Evolutionary conservation across 2,113 vertebrate species (phyloP).

Genomic region (Calidris pygmaea): DNA sequence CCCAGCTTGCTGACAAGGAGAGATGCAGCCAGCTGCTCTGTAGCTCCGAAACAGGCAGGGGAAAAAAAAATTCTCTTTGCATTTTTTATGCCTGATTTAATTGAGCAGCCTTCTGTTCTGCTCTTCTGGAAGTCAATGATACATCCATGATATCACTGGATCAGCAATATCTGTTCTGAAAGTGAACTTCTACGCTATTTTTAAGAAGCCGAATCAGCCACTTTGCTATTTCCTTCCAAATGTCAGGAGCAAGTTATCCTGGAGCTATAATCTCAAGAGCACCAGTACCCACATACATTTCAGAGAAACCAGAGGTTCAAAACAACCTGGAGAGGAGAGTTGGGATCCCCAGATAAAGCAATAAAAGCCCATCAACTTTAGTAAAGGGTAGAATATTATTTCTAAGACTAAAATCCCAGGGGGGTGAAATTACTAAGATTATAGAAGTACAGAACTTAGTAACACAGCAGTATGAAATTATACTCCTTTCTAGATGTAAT

Average conservation of each 20-base stretch:
- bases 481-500: background rate
- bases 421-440: background rate
- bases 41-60: background rate
- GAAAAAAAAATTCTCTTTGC: background rate
- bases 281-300: background rate
- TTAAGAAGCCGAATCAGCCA: constrained; percentile 2
- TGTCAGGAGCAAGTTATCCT: background rate
- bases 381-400: background rate
- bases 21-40: background rate
- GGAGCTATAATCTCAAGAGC: background rate
- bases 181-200: background rate
- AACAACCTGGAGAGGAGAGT: background rate
- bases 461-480: background rate
- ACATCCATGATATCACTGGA: background rate
- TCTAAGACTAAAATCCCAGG: background rate
- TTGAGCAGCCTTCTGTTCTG: background rate
- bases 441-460: background rate
- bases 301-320: background rate
- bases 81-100: constrained; percentile 20
- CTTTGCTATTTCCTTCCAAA: background rate
- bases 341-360: background rate
- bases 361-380: background rate
- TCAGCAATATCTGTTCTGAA: background rate
- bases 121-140: background rate
- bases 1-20: background rate